Conservation (phyloP, 2,113 vertebrate species). For the Aptenodytes forsteri region DNA sequence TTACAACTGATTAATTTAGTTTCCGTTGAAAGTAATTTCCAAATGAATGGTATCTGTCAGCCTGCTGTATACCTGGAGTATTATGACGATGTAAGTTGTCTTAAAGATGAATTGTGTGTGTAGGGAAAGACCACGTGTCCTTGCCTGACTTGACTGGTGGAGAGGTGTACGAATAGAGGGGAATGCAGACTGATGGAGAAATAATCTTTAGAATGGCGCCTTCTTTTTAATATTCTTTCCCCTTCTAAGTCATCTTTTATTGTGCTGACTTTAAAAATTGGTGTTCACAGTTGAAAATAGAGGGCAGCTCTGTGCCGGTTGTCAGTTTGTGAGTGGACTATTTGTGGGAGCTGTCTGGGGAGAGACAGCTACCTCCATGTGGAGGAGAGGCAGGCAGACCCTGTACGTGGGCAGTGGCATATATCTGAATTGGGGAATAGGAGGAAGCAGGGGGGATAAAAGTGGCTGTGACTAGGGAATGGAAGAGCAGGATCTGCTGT, state of each 20-base stretch:
- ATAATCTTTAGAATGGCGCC: background rate
- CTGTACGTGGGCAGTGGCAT: accelerated
- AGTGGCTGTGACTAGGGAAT: background rate
- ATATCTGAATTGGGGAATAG: accelerated
- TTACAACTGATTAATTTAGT: background rate
- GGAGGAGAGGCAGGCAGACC: background rate
- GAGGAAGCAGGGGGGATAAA: background rate
- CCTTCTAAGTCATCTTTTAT: background rate
- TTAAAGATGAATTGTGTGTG: background rate
- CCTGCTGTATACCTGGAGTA: background rate
- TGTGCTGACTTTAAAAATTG: background rate
- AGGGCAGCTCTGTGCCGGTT: background rate
- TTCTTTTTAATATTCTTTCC: background rate
- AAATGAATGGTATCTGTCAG: background rate
- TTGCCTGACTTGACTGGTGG: background rate
- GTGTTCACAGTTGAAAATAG: background rate
- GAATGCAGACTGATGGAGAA: background rate
- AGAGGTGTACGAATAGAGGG: background rate
- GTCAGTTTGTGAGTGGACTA: background rate
- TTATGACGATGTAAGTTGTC: background rate
- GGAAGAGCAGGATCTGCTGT: background rate
- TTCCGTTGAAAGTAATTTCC: background rate
- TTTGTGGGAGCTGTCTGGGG: background rate
- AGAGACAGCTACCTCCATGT: accelerated
- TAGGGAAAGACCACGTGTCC: background rate